These are phyloP conservation scores for Andrena bucephala DNA, from an alignment of 2,888 invertebrate genomes.

Conservation along the genomic window DNA sequence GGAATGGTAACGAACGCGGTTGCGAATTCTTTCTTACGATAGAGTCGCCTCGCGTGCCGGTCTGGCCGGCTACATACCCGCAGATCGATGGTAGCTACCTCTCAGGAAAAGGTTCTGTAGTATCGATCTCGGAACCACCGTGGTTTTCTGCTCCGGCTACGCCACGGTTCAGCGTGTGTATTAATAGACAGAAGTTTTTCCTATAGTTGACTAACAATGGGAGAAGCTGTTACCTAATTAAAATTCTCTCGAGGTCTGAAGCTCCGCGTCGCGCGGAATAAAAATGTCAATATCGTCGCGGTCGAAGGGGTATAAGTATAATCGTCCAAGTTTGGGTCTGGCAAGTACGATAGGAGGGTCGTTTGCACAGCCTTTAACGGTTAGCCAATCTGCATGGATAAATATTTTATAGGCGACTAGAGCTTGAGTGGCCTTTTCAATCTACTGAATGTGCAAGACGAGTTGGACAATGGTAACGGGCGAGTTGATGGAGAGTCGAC, in stretches of 20 bases:
- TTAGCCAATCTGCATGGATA: background rate
- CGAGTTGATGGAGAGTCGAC: background rate
- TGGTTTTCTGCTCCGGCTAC: constrained; percentile 40
- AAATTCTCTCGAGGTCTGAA: background rate
- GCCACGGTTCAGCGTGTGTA: constrained; percentile 20
- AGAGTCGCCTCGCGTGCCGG: constrained; percentile 49
- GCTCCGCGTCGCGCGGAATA: background rate
- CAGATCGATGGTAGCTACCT: constrained; percentile 63
- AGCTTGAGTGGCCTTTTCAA: background rate
- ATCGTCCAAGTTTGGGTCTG: background rate
- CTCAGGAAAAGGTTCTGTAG: constrained; percentile 49
- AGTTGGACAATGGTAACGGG: background rate
- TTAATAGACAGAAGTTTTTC: background rate
- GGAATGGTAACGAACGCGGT: constrained; percentile 28
- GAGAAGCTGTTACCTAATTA: background rate
- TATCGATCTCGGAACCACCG: constrained; percentile 58
- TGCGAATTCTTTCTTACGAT: constrained; percentile 52
- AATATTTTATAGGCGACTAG: background rate
- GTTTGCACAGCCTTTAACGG: background rate
- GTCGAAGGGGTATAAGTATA: background rate
- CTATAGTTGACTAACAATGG: background rate
- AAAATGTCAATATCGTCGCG: background rate
- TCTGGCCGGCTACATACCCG: constrained; percentile 38
- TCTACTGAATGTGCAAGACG: background rate
- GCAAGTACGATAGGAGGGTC: background rate